Conservation (phyloP, 2,113 vertebrate genomes). For the Leptobrachium leishanense region DNA sequence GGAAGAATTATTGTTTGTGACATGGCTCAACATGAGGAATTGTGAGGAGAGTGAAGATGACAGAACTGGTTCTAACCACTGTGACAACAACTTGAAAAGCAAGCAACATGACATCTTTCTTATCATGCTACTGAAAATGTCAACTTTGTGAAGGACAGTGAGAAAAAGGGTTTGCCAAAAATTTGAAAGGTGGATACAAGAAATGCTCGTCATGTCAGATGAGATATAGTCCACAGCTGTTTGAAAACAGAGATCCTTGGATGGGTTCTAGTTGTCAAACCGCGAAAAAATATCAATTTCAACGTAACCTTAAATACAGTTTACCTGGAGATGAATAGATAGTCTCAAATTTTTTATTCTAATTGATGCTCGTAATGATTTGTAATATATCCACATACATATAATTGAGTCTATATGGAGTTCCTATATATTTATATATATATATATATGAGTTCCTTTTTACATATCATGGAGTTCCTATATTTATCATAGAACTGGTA, state of each 20-base stretch:
- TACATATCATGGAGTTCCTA: no score
- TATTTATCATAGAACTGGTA: no score
- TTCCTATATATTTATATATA: no score
- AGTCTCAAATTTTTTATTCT: conserved; percentile 41
- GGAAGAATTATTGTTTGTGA: conserved; percentile 86
- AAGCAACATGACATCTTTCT: conserved; percentile 82
- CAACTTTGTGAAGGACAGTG: conserved; percentile 83
- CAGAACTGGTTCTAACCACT: conserved; percentile 82
- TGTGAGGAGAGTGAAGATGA: conserved; percentile 86
- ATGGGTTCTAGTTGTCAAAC: conserved; percentile 70
- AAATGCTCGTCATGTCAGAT: conserved; percentile 76
- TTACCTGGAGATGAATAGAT: conserved; percentile 67
- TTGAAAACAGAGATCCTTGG: conserved; percentile 58
- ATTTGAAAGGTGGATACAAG: conserved; percentile 76
- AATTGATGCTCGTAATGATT: no score
- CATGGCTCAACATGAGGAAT: conserved; percentile 76
- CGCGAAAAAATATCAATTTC: conserved; percentile 47
- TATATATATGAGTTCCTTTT: no score
- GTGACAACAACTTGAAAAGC: conserved; percentile 87
- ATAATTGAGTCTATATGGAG: no score
- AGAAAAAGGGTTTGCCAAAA: conserved; percentile 81
- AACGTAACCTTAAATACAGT: conserved; percentile 58
- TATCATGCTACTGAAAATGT: conserved; percentile 77
- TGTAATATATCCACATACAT: no score
- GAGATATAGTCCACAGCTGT: conserved; percentile 73